phyloP scores from a whole-genome alignment of 2,797 vertebrate species.

The Orestias chungarensis region DNA sequence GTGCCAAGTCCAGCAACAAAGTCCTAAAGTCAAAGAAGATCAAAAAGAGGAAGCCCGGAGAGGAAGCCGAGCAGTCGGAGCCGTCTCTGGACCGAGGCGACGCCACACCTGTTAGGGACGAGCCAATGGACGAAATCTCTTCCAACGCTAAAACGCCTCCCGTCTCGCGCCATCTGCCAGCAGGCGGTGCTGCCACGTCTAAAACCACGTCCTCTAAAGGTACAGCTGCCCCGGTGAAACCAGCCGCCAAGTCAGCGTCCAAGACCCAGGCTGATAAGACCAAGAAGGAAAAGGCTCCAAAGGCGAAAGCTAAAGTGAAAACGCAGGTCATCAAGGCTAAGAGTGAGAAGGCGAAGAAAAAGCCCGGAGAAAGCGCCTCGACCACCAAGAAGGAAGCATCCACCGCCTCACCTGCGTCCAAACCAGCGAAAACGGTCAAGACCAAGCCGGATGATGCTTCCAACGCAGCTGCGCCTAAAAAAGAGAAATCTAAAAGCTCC shows the following conservation, averaged over 20 bases:
- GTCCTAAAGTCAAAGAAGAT: conserved; percentile 90
- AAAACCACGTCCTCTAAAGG: conserved; percentile 71
- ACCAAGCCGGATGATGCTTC: conserved; percentile 56
- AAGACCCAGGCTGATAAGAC: conserved; percentile 63
- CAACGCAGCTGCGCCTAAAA: conserved; percentile 52
- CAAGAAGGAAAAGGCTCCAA: conserved; percentile 65
- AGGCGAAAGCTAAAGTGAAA: conserved; percentile 84
- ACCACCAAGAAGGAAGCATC: conserved; percentile 68
- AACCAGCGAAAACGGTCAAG: conserved; percentile 57
- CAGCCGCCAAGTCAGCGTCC: conserved; percentile 54
- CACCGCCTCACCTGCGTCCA: conserved; percentile 46
- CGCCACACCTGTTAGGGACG: conserved; percentile 95
- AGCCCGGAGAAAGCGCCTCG: conserved; percentile 58
- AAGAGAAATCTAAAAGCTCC: conserved; percentile 66
- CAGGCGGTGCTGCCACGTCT: conserved; percentile 8
- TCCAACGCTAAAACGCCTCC: conserved; percentile 60
- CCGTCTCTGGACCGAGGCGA: conserved; percentile 89
- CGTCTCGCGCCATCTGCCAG: conserved; percentile 47
- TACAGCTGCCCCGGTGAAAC: conserved; percentile 80
- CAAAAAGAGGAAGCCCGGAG: conserved; percentile 88
- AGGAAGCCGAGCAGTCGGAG: conserved; percentile 85
- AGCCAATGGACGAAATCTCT: conserved; percentile 91
- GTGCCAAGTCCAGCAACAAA: conserved; percentile 72
- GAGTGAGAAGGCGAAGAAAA: conserved; percentile 88
- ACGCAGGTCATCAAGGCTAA: conserved; percentile 87